Evolutionary conservation across 1,140 invertebrate genomes (phyloP).

Genomic region (Armadillidium nasatum): DNA sequence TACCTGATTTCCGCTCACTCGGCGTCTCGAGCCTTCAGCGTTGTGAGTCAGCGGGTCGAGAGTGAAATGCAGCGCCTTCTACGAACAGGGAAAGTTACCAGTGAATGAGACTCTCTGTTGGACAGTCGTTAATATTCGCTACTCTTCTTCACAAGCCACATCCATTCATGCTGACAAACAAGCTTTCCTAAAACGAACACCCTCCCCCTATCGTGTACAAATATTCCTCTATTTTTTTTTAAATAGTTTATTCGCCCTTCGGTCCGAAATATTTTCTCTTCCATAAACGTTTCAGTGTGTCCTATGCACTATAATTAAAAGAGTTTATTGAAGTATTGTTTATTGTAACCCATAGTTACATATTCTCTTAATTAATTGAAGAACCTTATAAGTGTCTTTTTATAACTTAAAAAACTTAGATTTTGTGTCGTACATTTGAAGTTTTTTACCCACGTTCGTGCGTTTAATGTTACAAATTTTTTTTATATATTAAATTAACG

Average conservation of each 20-base stretch:
- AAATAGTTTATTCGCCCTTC: neutral
- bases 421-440: too few species aligned
- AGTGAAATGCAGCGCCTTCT: conserved; percentile 35
- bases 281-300: too few species aligned
- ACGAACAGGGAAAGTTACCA: conserved; percentile 36
- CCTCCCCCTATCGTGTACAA: neutral
- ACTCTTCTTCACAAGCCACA: neutral
- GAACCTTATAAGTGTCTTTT: too few species aligned
- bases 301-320: too few species aligned
- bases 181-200: neutral
- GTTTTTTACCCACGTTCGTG: too few species aligned
- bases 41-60: conserved; percentile 40
- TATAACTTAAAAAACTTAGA: too few species aligned
- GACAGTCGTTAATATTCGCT: neutral
- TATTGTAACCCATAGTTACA: too few species aligned
- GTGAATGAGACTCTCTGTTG: conserved; percentile 28
- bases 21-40: conserved; percentile 34
- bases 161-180: neutral
- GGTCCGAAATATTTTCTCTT: neutral
- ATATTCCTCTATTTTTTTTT: too few species aligned
- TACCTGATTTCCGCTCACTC: conserved; percentile 35
- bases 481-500: too few species aligned
- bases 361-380: too few species aligned
- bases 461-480: too few species aligned
- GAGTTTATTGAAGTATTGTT: too few species aligned